These are phyloP conservation scores for Artibeus jamaicensis DNA, from an alignment of 2,797 vertebrate genomes.

Conservation along the genomic window DNA sequence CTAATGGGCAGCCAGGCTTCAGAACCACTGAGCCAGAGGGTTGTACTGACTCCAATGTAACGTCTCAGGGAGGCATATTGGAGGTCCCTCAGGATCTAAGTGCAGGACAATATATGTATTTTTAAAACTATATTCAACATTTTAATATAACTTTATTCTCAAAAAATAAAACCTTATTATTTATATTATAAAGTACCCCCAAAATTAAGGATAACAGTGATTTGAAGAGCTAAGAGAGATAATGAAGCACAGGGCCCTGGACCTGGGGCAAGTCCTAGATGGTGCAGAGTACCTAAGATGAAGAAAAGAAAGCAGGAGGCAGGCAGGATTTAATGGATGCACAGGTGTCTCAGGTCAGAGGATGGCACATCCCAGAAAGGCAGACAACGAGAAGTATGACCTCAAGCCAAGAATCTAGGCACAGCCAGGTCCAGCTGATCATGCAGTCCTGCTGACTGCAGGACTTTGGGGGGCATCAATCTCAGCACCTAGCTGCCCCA, in stretches of 20 bases:
- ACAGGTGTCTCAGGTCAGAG: background rate
- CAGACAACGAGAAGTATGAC: background rate
- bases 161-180: background rate
- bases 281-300: background rate
- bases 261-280: background rate
- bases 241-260: background rate
- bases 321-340: background rate
- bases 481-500: background rate
- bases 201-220: background rate
- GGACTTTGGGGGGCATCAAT: background rate
- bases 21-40: background rate
- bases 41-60: background rate
- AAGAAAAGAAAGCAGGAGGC: background rate
- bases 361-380: background rate
- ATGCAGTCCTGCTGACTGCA: background rate
- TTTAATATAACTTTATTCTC: constrained; percentile 17
- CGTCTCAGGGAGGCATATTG: background rate
- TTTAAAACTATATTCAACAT: background rate
- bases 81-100: background rate
- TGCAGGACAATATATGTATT: background rate
- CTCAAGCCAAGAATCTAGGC: background rate
- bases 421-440: background rate
- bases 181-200: background rate
- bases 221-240: background rate
- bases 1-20: background rate